Percentiles rank a stretch among this genome's conserved stretches.
Evolutionary conservation across 2,113 vertebrate genomes (phyloP).

Genomic region (Catagonus wagneri): DNA sequence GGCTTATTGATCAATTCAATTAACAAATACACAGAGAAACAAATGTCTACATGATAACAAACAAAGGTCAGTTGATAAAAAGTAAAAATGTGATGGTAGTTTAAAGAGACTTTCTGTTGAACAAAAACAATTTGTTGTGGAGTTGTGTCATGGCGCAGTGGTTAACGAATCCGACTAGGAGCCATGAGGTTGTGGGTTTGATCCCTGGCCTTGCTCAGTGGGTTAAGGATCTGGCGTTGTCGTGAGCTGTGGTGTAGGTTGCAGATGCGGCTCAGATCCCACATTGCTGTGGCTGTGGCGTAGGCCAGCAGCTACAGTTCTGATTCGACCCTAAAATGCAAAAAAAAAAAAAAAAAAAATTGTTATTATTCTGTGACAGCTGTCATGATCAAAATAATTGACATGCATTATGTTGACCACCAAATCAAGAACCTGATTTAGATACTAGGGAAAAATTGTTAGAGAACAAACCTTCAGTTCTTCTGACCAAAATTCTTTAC

Average conservation of each 20-base stretch:
- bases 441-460: not conserved
- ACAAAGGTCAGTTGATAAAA: not conserved
- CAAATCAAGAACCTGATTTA: not conserved
- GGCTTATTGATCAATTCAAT: not conserved
- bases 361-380: not conserved
- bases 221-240: no score
- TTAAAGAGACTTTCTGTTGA: not conserved
- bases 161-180: no score
- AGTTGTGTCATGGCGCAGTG: no score
- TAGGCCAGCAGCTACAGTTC: no score
- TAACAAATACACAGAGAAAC: not conserved
- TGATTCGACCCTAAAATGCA: no score
- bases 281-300: no score
- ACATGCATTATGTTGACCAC: not conserved
- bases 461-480: not conserved
- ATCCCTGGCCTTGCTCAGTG: no score
- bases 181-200: no score
- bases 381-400: conserved; percentile 13
- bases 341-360: no score
- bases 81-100: not conserved
- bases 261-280: no score
- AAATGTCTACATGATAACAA: not conserved
- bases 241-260: no score
- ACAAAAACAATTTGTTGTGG: not conserved
- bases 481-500: not conserved